Conservation (phyloP, 37 sponge, comb jelly and placozoan genomes). For the Spongilla lacustris region DNA sequence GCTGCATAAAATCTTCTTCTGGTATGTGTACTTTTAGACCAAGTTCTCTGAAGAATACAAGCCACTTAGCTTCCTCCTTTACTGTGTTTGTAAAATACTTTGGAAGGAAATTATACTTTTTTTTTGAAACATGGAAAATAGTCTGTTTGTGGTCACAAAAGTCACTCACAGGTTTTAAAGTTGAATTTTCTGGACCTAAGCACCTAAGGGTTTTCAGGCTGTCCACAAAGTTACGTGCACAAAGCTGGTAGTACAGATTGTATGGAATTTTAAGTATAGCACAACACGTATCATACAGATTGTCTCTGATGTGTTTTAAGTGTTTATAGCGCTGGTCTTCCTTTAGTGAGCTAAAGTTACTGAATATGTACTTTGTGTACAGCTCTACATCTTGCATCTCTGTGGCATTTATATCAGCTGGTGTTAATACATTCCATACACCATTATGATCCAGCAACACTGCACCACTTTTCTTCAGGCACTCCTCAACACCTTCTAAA, state of each 20-base stretch:
- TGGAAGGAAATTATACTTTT: slow-evolving; percentile 26
- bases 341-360: slow-evolving; percentile 20
- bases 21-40: slow-evolving; percentile 2
- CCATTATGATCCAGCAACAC: slow-evolving; percentile 27
- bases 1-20: slow-evolving; percentile 23
- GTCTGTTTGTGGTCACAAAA: slow-evolving; percentile 22
- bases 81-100: background rate
- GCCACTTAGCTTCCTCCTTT: slow-evolving; percentile 15
- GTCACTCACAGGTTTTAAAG: slow-evolving; percentile 7
- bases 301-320: slow-evolving; percentile 47
- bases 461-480: background rate
- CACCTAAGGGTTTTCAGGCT: slow-evolving; percentile 11
- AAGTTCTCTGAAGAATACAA: slow-evolving; percentile 34
- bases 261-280: background rate
- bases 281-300: background rate
- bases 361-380: slow-evolving; percentile 47
- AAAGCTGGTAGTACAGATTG: background rate
- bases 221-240: slow-evolving; percentile 1
- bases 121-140: slow-evolving; percentile 29
- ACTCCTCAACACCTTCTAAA: slow-evolving; percentile 22
- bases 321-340: slow-evolving; percentile 45
- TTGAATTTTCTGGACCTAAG: slow-evolving; percentile 22
- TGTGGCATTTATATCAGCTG: background rate
- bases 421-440: slow-evolving; percentile 12
- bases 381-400: slow-evolving; percentile 13